Base-by-base conservation (phyloP, 2,888 invertebrate genomes). In the Phytoseiulus persimilis region DNA sequence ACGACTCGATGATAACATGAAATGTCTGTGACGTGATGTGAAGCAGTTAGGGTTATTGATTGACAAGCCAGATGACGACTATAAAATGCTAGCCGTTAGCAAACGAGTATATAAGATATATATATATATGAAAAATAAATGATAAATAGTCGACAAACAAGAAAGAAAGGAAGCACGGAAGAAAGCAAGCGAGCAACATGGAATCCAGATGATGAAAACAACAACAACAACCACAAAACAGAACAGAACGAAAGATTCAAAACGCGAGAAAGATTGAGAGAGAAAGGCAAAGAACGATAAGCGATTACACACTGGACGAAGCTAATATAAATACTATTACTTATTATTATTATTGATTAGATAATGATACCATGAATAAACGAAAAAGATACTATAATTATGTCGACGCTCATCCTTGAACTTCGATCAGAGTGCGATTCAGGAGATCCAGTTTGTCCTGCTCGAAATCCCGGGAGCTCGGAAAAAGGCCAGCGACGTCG, bases 51-150 rank as follows among this genome's bases (percentile, higher is more conserved):
- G 65, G 65, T 65, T 28, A 65, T 14, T 65, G 65, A 65, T 65
- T 14, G 14, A 28, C 14, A 65, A 65, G 11, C 65, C 65, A 65
- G 65, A 23, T 23, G 65, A 65, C 65, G 90, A 90, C 32, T n/a
- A 45, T 32, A 90, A 89, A 90, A 65, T 45, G 33, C 39, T 89
- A 89, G 89, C 32, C 32, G 45, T 39, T 87, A 87, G 87, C 33
- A 31, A 45, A 87, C 33, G 87, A 87, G 87, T 87, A 87, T 87
- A 87, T 87, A 87, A 87, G 32, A 87, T 87, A 87, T 87, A 87
- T 87, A 87, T 87, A 87, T 87, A 87, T 65, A 65, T 65, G 39
- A 31, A n/a, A 83, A 83, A 83, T 83, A 23, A 83, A 83, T 46
- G 14, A 65, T 65, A 65, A 65, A 23, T 65, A 65, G 65, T 65